Base-by-base conservation (phyloP, 2,797 vertebrate species). In the Hippopotamyrus pictus region DNA sequence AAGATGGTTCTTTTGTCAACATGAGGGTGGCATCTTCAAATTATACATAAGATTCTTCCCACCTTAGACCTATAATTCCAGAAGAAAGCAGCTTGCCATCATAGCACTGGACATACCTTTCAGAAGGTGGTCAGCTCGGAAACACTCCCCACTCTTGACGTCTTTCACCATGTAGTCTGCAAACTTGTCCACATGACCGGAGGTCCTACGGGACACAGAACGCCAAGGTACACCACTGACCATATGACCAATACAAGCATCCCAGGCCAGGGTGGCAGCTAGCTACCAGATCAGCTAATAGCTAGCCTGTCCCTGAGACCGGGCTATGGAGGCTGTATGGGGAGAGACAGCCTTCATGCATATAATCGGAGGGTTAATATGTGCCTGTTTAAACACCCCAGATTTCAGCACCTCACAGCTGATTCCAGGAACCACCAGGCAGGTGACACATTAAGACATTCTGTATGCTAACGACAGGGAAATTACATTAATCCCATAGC, bases 121-220 rank as follows among this genome's bases (percentile, higher is more conserved):
- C 53, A 99, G 95, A 17, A 99, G 98, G 92, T 99, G 99, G 94
- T 99, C 99, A 0, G 99, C 99, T 88, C 98, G 97, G 93, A 99
- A 99, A 91, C 98, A 99, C 91, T 99, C 98, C 11, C 99, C 99
- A 0, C 97, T 99, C 92, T 99, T 98, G n/a, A 99, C 95, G 86
- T 99, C 99, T 93, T 99, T 99, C 90, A 99, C 99, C 98, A 99
- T 99, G 94, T 98, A 99, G 95, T 99, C 99, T 9, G 99, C 98
- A 95, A 99, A 99, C 90, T 99, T 99, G 88, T 99, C 99, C 90
- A 99, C 99, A 0, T 99, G 99, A 51, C 99, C 99, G 29, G 99
- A 99, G 9, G 98, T 99, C 94, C 99, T 99, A 82, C 6, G 88
- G 88, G 88, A 91, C 90, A 91, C 51, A 59, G 51, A 79, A 44